These are phyloP conservation scores for Pristionchus mayeri DNA, from an alignment of 2,888 invertebrate species.

Conservation along the genomic window DNA sequence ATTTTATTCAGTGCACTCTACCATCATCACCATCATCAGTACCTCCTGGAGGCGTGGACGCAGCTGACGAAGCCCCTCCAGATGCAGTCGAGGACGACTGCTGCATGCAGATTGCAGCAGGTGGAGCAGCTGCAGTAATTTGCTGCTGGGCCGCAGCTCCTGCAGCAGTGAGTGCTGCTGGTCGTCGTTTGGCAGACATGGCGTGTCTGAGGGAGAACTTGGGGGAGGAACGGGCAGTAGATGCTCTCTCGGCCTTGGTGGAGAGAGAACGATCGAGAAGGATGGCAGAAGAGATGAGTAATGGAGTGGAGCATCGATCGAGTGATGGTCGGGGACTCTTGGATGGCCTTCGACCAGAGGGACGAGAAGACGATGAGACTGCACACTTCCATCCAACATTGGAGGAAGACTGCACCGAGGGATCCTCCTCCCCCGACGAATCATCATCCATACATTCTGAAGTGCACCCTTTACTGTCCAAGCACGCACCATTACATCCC, in stretches of 20 bases:
- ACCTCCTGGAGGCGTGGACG: slow-evolving; percentile 41
- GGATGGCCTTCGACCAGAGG: slow-evolving; percentile 35
- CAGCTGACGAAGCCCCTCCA: slow-evolving; percentile 34
- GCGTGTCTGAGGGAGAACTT: slow-evolving; percentile 58
- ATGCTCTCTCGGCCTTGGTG: slow-evolving; percentile 5
- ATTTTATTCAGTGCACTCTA: not conserved
- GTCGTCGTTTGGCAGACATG: slow-evolving; percentile 57
- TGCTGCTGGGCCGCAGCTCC: slow-evolving; percentile 8
- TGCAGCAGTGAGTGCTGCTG: slow-evolving; percentile 41
- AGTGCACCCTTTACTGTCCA: not conserved
- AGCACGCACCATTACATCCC: not conserved
- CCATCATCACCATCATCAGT: not conserved
- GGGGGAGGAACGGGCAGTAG: slow-evolving; percentile 51
- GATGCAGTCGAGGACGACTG: slow-evolving; percentile 50
- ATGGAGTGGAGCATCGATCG: slow-evolving; percentile 39
- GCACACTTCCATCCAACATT: slow-evolving; percentile 61
- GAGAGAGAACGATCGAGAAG: slow-evolving; percentile 40
- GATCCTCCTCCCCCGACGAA: slow-evolving; percentile 56
- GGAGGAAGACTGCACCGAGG: slow-evolving; percentile 61
- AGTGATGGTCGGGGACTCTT: slow-evolving; percentile 46
- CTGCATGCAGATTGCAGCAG: slow-evolving; percentile 10
- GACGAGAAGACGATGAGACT: slow-evolving; percentile 51
- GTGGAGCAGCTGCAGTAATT: slow-evolving; percentile 44
- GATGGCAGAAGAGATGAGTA: slow-evolving; percentile 45
- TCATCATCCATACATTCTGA: slow-evolving; percentile 41